These are phyloP conservation scores for Opisthocomus hoazin DNA, from an alignment of 2,113 vertebrate genomes.

Conservation along the genomic window DNA sequence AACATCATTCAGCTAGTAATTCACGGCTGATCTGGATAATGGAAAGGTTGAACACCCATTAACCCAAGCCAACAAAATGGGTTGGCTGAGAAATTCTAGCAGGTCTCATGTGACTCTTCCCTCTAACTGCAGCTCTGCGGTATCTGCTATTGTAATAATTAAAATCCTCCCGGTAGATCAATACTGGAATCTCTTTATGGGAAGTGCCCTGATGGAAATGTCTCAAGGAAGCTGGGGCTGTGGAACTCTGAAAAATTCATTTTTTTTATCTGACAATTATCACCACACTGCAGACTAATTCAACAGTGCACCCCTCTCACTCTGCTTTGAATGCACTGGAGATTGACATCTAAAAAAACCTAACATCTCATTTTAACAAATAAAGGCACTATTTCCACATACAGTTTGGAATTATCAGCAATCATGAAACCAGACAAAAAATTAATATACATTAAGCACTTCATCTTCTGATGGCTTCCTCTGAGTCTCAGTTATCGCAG, in stretches of 20 bases:
- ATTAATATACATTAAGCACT: conserved; percentile 89
- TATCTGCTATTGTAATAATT: conserved; percentile 94
- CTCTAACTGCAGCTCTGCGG: conserved; percentile 82
- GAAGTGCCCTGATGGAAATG: conserved; percentile 87
- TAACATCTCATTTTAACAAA: conserved; percentile 87
- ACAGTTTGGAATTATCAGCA: conserved; percentile 84
- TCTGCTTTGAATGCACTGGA: conserved; percentile 82
- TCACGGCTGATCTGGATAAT: conserved; percentile 99
- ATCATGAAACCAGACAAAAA: conserved; percentile 87
- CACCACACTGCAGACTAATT: conserved; percentile 86
- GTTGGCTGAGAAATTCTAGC: conserved; percentile 87
- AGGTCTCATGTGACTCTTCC: conserved; percentile 84
- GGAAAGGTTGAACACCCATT: conserved; percentile 99
- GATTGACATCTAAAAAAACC: conserved; percentile 86
- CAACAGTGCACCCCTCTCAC: conserved; percentile 79
- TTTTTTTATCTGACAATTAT: conserved; percentile 91
- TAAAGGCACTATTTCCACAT: conserved; percentile 84
- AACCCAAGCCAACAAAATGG: conserved; percentile 98
- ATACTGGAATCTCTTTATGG: conserved; percentile 88
- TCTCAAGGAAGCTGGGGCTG: conserved; percentile 82
- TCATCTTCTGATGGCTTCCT: conserved; percentile 93
- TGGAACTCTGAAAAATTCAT: conserved; percentile 84
- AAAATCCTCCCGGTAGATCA: conserved; percentile 91
- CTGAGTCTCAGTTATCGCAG: conserved; percentile 82
- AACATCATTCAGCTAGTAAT: conserved; percentile 99